Percentiles rank a stretch among this genome's conserved stretches.
These are phyloP conservation scores for Dysidea cf. avara DNA, from an alignment of 37 sponge, comb jelly and placozoan genomes.

Conservation along the genomic window DNA sequence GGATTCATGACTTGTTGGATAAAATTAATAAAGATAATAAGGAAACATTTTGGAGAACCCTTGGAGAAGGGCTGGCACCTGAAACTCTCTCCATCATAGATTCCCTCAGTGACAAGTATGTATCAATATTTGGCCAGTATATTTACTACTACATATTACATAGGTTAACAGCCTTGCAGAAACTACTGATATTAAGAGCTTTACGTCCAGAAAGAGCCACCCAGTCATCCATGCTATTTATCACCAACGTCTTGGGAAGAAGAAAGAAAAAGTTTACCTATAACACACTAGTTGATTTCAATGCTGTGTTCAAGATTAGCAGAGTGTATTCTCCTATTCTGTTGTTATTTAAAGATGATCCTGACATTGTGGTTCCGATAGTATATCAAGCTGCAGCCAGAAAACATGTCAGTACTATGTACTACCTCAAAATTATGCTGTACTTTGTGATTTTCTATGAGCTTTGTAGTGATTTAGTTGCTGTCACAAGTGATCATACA, in stretches of 20 bases:
- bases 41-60: slow-evolving; percentile 60
- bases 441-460: no score
- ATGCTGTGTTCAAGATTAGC: slow-evolving; percentile 6
- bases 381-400: slow-evolving; percentile 29
- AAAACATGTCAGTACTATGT: slow-evolving; percentile 11
- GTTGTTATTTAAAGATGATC: slow-evolving; percentile 53
- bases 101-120: slow-evolving; percentile 40
- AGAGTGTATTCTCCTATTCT: slow-evolving; percentile 12
- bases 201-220: slow-evolving; percentile 67
- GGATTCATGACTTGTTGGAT: slow-evolving; percentile 37
- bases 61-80: slow-evolving; percentile 57
- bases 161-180: slow-evolving; percentile 61
- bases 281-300: slow-evolving; percentile 20
- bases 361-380: slow-evolving; percentile 23
- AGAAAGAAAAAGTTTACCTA: slow-evolving; percentile 14
- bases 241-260: slow-evolving; percentile 27
- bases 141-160: neutral
- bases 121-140: neutral
- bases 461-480: no score
- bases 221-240: slow-evolving; percentile 39
- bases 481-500: no score
- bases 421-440: no score
- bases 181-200: slow-evolving; percentile 41
- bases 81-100: slow-evolving; percentile 34
- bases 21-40: slow-evolving; percentile 49